phyloP scores from a whole-genome alignment of 2,797 vertebrate species.

The Danio jaintianensis region DNA sequence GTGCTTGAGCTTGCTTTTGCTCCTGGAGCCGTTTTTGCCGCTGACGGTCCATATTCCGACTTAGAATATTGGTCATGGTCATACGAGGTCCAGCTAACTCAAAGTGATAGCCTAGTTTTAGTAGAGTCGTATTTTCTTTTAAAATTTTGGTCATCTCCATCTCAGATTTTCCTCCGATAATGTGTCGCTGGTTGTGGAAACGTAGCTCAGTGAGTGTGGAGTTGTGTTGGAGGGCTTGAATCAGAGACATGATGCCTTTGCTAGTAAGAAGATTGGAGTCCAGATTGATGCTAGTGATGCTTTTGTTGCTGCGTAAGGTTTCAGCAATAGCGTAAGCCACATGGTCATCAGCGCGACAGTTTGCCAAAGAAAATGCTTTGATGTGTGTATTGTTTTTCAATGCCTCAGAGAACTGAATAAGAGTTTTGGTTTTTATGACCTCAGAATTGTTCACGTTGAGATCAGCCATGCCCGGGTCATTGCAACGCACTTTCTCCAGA shows the following conservation, averaged over 20 bases:
- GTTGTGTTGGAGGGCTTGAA: slow-evolving; percentile 92
- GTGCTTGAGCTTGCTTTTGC: slow-evolving; percentile 87
- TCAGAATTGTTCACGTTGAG: slow-evolving; percentile 98
- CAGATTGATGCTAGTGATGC: slow-evolving; percentile 91
- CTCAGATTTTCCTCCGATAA: slow-evolving; percentile 96
- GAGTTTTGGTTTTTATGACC: slow-evolving; percentile 91
- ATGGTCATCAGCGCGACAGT: slow-evolving; percentile 94
- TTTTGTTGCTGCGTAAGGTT: slow-evolving; percentile 88
- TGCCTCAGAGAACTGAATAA: slow-evolving; percentile 91
- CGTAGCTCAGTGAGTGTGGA: slow-evolving; percentile 90
- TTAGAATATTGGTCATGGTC: slow-evolving; percentile 95
- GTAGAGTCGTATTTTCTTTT: slow-evolving; percentile 92
- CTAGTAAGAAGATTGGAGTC: slow-evolving; percentile 97
- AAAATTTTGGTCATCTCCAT: slow-evolving; percentile 97
- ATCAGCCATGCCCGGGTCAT: slow-evolving; percentile 84
- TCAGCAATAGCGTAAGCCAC: slow-evolving; percentile 92
- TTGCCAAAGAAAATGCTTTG: slow-evolving; percentile 90
- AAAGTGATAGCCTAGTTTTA: slow-evolving; percentile 97
- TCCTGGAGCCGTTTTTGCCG: slow-evolving; percentile 92
- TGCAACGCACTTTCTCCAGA: slow-evolving; percentile 86
- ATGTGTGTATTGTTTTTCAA: slow-evolving; percentile 88
- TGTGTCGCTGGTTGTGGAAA: slow-evolving; percentile 98
- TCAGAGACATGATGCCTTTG: slow-evolving; percentile 93
- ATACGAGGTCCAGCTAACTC: slow-evolving; percentile 95
- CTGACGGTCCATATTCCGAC: slow-evolving; percentile 98